Base-by-base conservation (phyloP, 2,113 vertebrate genomes). In the Onychostoma macrolepis region DNA sequence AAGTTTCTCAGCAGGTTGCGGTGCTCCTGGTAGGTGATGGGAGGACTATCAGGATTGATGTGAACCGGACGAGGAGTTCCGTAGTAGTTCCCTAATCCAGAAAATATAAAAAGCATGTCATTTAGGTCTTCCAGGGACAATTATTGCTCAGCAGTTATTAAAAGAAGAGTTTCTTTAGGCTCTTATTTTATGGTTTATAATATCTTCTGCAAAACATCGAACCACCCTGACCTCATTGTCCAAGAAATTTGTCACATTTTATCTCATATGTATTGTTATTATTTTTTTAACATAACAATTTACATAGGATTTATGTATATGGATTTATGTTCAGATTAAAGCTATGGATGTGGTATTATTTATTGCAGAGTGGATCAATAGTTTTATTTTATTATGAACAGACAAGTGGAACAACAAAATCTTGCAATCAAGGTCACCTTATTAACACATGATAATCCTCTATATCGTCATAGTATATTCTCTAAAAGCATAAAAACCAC, bases 11-110 rank as follows among this genome's bases (percentile, higher is more conserved):
- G 93, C 89, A 96, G 94, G 91, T 95, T 95, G 81, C 95, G 93
- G 87, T 96, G 95, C 74, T 96, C 95, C 92, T 95, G 95, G 90
- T 95, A 96, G 71, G 94, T 95, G 88, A 96, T 95, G 87, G 95
- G 95, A 43, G 95, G 94, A 88, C 94, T 96, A 28, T 96, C 95
- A 6, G 92, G 79, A 11, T 94, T 91, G 41, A 96, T 93, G 92
- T 96, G 95, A 19, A 96, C 92, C 0, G 95, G 95, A 41, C 95
- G 94, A 21, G 95, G 95, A 4, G 95, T 96, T 69, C 95, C 95
- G 83, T 96, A 96, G 89, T 96, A 96, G 88, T 96, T 96, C 41
- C 94, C 95, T 96, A 88, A 61, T 65, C 41, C 53, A 86, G 63
- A 26, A 17, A 83, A 36, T 36, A 86, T 28, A 24, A 80, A 21